Base-by-base conservation (phyloP, 2,888 invertebrate species). In the Heliconius aoede region DNA sequence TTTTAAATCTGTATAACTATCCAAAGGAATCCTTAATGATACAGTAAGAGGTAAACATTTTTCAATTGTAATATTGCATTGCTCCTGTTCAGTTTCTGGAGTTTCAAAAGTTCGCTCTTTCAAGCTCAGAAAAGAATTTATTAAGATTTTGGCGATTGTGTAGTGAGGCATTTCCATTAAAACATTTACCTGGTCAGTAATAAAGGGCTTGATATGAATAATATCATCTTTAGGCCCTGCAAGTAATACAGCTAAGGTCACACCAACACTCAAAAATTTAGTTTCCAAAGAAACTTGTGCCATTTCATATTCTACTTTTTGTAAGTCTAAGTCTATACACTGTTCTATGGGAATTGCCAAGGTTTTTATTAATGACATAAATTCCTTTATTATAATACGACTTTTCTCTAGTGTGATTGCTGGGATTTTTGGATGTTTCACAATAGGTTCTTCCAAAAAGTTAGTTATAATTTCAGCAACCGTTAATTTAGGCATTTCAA, bases 301-400 rank as follows among this genome's bases (percentile, higher is more conserved):
- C 55, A 28, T 36, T 58, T 74, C 78, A n/a, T 51, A 5, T 46
- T 65, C 60, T 15, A 78, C 13, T 78, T 79, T 78, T 64, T 74
- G 72, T 15, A 76, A 67, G 26, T 78, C 73, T 46, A 82, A 73
- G 15, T 65, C 68, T 62, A 75, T 73, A 32, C 79, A 76, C 62
- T 74, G 75, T 69, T 83, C 81, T 74, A 80, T 74, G 40, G 79
- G 73, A 7, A 71, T 55, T 21, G 82, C 72, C 67, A 79, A 64
- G 3, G 78, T 71, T 46, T 69, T 67, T 26, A 73, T 61, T 40
- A 69, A 58, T 26, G 73, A 73, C 73, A 80, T 81, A 15, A 76
- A 62, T 72, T 78, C 80, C 13, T 80, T 67, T 68, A 79, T 58
- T 65, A 75, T 74, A 40, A 78, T 26, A 68, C 77, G 74, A 30